Base-by-base conservation (phyloP, 2,797 vertebrate species). In the Coccyzus lansbergi region DNA sequence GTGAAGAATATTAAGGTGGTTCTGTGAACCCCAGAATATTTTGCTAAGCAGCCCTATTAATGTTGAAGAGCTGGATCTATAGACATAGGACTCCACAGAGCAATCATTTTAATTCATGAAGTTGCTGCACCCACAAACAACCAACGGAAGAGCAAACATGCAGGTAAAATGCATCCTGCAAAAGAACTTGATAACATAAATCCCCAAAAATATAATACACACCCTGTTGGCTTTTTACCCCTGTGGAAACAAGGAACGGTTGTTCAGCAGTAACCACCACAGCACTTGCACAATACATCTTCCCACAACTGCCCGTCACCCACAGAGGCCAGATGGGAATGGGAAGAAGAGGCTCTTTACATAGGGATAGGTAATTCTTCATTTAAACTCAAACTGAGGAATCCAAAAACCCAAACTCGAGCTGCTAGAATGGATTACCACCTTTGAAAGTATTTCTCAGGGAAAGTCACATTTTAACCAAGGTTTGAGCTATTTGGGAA, bases 281-380 rank as follows among this genome's bases (percentile, higher is more conserved):
- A 71, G 59, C 22, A 31, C 38, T 63, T 42, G 7, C 29, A 46
- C 16, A 36, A 29, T 29, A 44, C n/a, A 53, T 36, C 62, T 60
- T 65, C 31, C 55, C 0, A 0, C 0, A 0, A 22, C 28, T n/a
- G 26, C 38, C 42, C 56, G 10, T 38, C 0, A 0, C 4, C 42
- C 44, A 8, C 18, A 15, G 44, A 26, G 29, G 31, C 19, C 22
- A 44, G 60, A 14, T 18, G 34, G 60, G n/a, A 81, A 74, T 4
- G 8, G 11, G 24, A 22, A 64, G 22, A 12, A 83, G 36, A 56
- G n/a, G 65, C 7, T 58, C 20, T 65, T 78, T 29, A 42, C 19
- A 38, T 8, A 69, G 26, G 18, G 5, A 11, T 5, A 56, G 25
- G 20, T 75, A 71, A 60, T 82, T 42, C 26, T 46, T 56, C 9